Base-by-base conservation (phyloP, 2,888 invertebrate species). In the Drosophila leonis region DNA sequence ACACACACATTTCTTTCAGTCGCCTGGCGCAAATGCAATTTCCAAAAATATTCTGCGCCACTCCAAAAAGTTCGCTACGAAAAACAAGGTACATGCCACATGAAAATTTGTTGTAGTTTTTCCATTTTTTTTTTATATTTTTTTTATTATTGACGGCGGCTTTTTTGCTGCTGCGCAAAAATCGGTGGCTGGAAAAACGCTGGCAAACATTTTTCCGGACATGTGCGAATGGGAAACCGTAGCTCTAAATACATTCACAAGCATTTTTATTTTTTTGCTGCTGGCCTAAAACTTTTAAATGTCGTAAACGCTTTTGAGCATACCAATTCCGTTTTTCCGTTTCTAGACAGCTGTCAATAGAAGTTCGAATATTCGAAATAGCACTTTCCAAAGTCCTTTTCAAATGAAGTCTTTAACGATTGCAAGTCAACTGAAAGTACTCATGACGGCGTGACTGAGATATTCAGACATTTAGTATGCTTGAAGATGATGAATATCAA, bases 41-140 rank as follows among this genome's bases (percentile, higher is more conserved):
- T 80, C 41, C 66, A 67, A 78, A 80, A 80, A 78, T 71, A 57
- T 72, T 67, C 67, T 44, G 41, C 44, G 59, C 70, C 13, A 49
- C 65, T 56, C 73, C 73, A 67, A 76, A 83, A 87, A 81, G 65
- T 76, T 57, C 54, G 55, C 65, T 46, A 52, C 76, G 79, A 46
- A 81, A 81, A 81, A 75, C 68, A 64, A 59, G 37, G 27, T 49
- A 56, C 69, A 65, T 63, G 70, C 60, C 65, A 68, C 52, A 78
- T 78, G 77, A 65, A 80, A 80, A 80, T 78, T 79, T 67, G 75
- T 75, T 78, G 65, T 57, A 77, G 63, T 77, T 77, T 77, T 76
- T 68, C 48, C 48, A 48, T n/a, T 48, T 48, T 31, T 9, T 18
- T 9, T n/a, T n/a, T 39, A 1, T 46, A 27, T 15, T 46, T 46